Base-by-base conservation (phyloP, 2,888 invertebrate genomes). In the Blomia tropicalis region DNA sequence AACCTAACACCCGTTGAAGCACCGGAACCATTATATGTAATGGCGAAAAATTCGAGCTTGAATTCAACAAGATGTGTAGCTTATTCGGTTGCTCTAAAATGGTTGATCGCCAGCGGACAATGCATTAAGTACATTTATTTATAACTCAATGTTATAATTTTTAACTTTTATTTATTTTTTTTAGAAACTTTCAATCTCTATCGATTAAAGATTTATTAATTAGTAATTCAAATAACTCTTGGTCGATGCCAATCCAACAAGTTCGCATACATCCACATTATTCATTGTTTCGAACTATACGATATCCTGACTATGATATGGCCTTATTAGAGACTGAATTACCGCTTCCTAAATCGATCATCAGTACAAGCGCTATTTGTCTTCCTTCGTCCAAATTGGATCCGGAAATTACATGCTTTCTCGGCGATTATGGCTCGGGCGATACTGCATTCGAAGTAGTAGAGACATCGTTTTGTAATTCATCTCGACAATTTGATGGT, bases 401-500 rank as follows among this genome's bases (percentile, higher is more conserved):
- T 66, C 69, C 73, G 67, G 68, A 76, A 56, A 68, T 68, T n/a
- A 67, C 68, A 1, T 68, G 68, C 51, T 68, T 68, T 41, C 59
- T 67, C 19, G 65, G 65, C 11, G 62, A 59, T 29, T 65, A 65
- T 44, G 66, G 66, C 22, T 63, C 51, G 11, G 44, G 63, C 23
- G 66, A 67, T 43, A 31, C 66, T 43, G 66, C 70, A 22, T 53
- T 65, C 7, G 59, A 65, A 43, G 63, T 67, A 4, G 22, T 79
- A 51, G 77, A 78, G 65, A 72, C 74, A 22, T 72, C 74, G 11
- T 77, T 78, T 67, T 82, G 82, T 69, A 82, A 82, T 70, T 79
- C 80, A 7, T 79, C 79, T 14, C 77, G 77, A 67, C 79, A 81
- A 71, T 82, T 80, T 68, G 78, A 79, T 64, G 80, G 80, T 31